Evolutionary conservation across 2,888 invertebrate species (phyloP), one percentile per base, ranked within the genome.

Genomic region (Crioceris asparagi): DNA sequence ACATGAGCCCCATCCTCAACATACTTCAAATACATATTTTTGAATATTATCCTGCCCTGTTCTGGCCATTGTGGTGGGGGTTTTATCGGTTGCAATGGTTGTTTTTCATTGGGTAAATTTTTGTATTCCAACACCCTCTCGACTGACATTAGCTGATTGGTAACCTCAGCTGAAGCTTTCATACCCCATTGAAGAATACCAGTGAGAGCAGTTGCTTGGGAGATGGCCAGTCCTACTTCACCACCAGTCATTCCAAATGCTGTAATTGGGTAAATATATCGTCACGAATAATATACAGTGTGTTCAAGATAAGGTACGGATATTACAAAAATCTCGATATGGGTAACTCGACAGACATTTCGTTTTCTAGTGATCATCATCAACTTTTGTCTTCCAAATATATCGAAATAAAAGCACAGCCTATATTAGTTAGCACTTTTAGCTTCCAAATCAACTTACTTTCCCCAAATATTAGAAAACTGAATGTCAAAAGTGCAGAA

Each of bases 81-180:
- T 43, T 65, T 66, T 31, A 62, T 64, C 4, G 64, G 67, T 25
- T 53, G 60, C 41, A 58, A 56, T 2, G 75, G 67, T 51, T 76
- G 72, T 4, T 64, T 56, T 49, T 82, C 79, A 0, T 70, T 67
- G 2, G 73, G 66, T n/a, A 91, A 66, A 15, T 71, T 66, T 1
- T 79, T 75, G 61, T 92, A 92, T 55, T 90, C 86, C 7, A 87
- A 60, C 1, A 91, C 78, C 47, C 92, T 69, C 65, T 92, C 91
- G 0, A 91, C 90, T 3, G 82, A 78, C 58, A 79, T 82, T 57
- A 84, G 71, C 51, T 80, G 80, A 40, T 82, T 84, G 4, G 79
- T 69, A 37, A 81, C 76, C 65, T 90, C 88, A 0, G 88, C 85
- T 41, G 83, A 74, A 66, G 88, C 88, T 23, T 87, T 68, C 58